phyloP scores from a whole-genome alignment of 2,888 invertebrate species.

The Nomada goodeniana region DNA sequence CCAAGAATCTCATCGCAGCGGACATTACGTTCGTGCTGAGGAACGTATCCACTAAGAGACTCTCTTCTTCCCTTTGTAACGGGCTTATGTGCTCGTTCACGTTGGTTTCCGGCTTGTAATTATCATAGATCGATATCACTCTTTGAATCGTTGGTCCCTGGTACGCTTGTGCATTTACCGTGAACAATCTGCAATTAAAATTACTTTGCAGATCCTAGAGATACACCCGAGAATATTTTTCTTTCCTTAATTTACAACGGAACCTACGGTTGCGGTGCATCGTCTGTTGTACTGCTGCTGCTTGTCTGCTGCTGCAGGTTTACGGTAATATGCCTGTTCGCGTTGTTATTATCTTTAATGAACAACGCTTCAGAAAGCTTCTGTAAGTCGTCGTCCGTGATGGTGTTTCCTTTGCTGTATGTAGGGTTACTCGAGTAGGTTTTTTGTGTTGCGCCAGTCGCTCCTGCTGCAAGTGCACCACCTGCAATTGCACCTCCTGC shows the following conservation, averaged over 20 bases:
- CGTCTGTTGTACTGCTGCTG: conserved; percentile 88
- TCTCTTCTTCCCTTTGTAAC: conserved; percentile 83
- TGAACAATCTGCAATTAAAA: conserved; percentile 87
- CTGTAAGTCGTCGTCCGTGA: conserved; percentile 88
- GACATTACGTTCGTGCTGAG: conserved; percentile 85
- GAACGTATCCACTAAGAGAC: conserved; percentile 82
- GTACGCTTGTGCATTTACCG: conserved; percentile 87
- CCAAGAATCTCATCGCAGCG: conserved; percentile 85
- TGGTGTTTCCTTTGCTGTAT: conserved; percentile 83
- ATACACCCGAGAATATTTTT: neutral
- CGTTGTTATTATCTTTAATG: conserved; percentile 90
- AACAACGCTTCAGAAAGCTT: conserved; percentile 90
- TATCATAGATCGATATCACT: conserved; percentile 90
- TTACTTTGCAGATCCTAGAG: neutral
- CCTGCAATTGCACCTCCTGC: conserved; percentile 61
- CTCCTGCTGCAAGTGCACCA: conserved; percentile 60
- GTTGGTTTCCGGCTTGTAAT: conserved; percentile 91
- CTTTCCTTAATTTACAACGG: neutral
- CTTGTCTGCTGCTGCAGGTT: conserved; percentile 91
- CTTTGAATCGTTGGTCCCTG: conserved; percentile 91
- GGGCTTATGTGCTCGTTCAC: conserved; percentile 92
- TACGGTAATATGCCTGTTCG: conserved; percentile 88
- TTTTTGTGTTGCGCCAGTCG: conserved; percentile 57
- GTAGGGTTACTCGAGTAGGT: conserved; percentile 78
- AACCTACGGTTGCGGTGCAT: conserved; percentile 91